These are phyloP conservation scores for Leptopilina myrica DNA, from an alignment of 2,888 invertebrate genomes.

Conservation along the genomic window DNA sequence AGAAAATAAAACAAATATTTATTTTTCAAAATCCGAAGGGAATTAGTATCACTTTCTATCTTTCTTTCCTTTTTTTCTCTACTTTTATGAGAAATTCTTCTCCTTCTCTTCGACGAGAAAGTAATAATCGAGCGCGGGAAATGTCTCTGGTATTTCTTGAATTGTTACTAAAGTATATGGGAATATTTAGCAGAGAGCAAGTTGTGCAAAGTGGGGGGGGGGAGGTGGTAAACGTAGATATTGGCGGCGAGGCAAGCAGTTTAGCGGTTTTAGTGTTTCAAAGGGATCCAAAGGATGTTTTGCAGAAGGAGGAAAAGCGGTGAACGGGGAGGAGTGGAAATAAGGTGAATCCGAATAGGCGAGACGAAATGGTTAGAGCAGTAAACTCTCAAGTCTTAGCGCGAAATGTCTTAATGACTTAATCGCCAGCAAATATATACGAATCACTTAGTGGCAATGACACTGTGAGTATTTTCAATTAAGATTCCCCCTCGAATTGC, in stretches of 20 bases:
- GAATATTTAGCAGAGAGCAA: conserved; percentile 24
- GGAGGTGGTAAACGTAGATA: conserved; percentile 52
- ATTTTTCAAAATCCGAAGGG: no score
- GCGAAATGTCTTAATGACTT: conserved; percentile 42
- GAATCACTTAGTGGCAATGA: conserved; percentile 41
- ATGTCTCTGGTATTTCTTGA: conserved; percentile 20
- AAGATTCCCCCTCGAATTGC: background rate
- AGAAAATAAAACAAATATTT: no score
- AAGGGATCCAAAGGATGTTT: conserved; percentile 49
- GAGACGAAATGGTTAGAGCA: conserved; percentile 38
- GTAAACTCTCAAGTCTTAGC: conserved; percentile 41
- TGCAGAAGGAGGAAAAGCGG: conserved; percentile 14
- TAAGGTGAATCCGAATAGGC: background rate
- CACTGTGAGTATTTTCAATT: conserved; percentile 2
- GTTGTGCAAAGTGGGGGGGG: conserved; percentile 10
- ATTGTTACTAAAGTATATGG: conserved; percentile 3
- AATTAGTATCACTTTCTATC: no score
- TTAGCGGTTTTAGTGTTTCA: conserved; percentile 61
- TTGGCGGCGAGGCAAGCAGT: conserved; percentile 58
- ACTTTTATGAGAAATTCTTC: no score
- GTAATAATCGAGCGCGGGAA: conserved; percentile 12
- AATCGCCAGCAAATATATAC: conserved; percentile 46
- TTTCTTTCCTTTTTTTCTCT: background rate
- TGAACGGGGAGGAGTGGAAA: background rate
- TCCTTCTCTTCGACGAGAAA: background rate